Conservation (phyloP, 1,140 invertebrate genomes). For the Ceratina japonica region DNA sequence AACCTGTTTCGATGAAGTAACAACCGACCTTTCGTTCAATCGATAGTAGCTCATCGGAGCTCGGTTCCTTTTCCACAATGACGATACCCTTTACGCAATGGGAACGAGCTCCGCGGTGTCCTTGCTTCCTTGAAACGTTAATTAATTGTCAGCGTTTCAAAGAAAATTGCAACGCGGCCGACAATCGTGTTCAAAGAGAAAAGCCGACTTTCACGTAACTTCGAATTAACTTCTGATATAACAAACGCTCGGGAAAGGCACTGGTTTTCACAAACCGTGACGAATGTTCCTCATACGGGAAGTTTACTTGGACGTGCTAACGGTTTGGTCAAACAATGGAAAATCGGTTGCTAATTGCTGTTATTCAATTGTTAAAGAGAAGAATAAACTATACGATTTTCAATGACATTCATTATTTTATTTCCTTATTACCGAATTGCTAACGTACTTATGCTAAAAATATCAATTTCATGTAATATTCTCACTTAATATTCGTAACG, state of each 20-base stretch:
- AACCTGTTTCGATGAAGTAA: not conserved
- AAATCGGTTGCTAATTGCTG: no score
- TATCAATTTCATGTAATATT: no score
- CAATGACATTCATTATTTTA: no score
- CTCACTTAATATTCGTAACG: no score
- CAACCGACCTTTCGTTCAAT: not conserved
- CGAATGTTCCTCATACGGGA: not conserved
- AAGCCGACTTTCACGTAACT: slow-evolving; percentile 54
- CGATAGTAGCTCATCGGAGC: not conserved
- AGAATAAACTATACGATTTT: no score
- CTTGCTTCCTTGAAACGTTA: not conserved
- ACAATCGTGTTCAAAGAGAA: slow-evolving; percentile 7
- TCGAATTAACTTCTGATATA: slow-evolving; percentile 43
- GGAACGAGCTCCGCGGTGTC: not conserved
- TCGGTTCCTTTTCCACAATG: not conserved
- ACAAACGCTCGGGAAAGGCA: slow-evolving; percentile 25
- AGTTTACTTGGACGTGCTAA: not conserved
- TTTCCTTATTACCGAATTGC: no score
- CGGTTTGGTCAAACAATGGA: no score
- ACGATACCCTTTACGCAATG: not conserved
- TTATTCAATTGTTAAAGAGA: no score
- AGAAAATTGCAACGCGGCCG: not conserved
- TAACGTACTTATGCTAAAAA: no score
- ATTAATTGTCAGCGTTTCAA: not conserved
- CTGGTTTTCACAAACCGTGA: not conserved